Evolutionary conservation across 2,113 vertebrate genomes (phyloP), one percentile per base, ranked within the genome.

Genomic region (Podilymbus podiceps): DNA sequence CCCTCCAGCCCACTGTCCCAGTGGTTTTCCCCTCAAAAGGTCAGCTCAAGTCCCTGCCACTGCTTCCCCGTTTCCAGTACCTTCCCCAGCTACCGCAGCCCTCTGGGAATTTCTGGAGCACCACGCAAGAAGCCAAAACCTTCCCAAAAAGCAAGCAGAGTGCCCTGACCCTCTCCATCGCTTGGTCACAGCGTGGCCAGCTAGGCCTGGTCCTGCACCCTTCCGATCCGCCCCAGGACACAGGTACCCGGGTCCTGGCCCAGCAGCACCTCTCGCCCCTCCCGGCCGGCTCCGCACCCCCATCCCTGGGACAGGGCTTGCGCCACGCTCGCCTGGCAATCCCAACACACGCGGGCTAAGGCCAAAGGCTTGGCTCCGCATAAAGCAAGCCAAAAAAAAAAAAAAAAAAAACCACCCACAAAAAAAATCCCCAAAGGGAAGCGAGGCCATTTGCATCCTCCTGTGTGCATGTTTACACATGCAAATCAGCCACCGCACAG

Each of bases 301-400:
- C 24, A 11, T 2, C 5, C 22, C 28, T 1, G 2, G 42, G 40
- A 38, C 2, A 5, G 25, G 15, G 15, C 7, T 25, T 9, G 38
- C 56, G 40, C 75, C 62, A 5, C 1, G 22, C 53, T 91, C 23
- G 42, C 44, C 9, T 28, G 13, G 55, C 30, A 22, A 11, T 11
- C 56, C 60, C 58, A 67, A 47, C 66, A 35, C 33, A 15, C 0
- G 21, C 6, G 1, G 72, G 44, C 18, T 10, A 10, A 24, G 18
- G 47, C 77, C 71, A 64, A 38, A 25, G 33, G 56, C 74, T 38
- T 0, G 58, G 80, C 87, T 74, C 33, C 6, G 5, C 28, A 44
- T 52, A 85, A 75, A 80, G n/a, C n/a, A n/a, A n/a, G n/a, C n/a
- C n/a, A n/a, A n/a, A n/a, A n/a, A n/a, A n/a, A n/a, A n/a, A n/a